These are phyloP conservation scores for Dynastes grantii DNA, from an alignment of 2,888 invertebrate genomes.

Conservation along the genomic window DNA sequence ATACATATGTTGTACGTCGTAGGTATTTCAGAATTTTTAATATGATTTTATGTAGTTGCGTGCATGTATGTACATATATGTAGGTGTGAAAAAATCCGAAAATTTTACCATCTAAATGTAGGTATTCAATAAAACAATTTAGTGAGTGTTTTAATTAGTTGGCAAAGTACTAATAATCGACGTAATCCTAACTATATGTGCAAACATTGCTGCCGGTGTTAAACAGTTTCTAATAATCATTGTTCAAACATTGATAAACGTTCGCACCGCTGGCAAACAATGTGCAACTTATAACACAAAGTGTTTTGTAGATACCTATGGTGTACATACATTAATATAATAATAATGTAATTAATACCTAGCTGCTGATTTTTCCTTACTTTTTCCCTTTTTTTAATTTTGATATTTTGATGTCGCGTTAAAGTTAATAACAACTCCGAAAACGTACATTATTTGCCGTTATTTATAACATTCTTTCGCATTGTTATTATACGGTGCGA, in stretches of 20 bases:
- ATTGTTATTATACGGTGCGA: no score
- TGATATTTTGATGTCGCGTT: no score
- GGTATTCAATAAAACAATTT: constrained; percentile 9
- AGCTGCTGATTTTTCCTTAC: no score
- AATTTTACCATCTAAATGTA: background rate
- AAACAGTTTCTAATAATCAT: constrained; percentile 42
- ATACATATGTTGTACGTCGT: no score
- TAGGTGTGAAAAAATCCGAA: background rate
- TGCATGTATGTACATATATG: no score
- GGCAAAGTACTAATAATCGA: constrained; percentile 28
- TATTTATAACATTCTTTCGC: no score
- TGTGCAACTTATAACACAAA: constrained; percentile 26
- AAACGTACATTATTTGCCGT: no score
- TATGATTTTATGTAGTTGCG: no score
- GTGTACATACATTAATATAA: background rate
- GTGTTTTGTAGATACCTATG: background rate
- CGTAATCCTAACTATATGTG: constrained; percentile 34
- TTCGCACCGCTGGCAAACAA: constrained; percentile 17
- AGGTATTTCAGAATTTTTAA: no score
- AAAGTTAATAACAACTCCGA: no score
- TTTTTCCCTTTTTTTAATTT: no score
- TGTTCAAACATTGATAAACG: constrained; percentile 47
- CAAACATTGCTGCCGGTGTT: constrained; percentile 27
- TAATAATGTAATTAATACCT: background rate
- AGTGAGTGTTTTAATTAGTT: constrained; percentile 38